phyloP scores from a whole-genome alignment of 2,888 invertebrate genomes.

The Cephonodes hylas region DNA sequence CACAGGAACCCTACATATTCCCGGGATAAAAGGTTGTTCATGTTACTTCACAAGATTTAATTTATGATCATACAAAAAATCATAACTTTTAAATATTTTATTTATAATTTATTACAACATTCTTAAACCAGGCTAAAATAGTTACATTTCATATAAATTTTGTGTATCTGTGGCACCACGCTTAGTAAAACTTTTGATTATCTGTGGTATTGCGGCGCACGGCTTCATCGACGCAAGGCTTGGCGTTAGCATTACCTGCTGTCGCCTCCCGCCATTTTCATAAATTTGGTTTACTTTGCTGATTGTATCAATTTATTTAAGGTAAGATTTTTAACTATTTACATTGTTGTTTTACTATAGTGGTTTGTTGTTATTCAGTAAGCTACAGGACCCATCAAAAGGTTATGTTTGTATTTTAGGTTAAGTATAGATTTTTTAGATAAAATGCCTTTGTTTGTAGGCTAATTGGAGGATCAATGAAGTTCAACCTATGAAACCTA shows the following conservation, averaged over 20 bases:
- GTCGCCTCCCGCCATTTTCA: slow-evolving; percentile 20
- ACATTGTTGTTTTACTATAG: background rate
- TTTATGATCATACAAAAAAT: too few species aligned
- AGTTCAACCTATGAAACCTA: too few species aligned
- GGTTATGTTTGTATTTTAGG: background rate
- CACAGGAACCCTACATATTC: too few species aligned
- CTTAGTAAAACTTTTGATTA: background rate
- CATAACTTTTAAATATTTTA: too few species aligned
- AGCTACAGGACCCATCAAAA: background rate
- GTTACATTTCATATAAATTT: too few species aligned
- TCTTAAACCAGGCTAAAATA: too few species aligned
- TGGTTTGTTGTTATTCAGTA: background rate
- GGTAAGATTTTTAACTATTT: background rate
- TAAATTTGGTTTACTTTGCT: background rate
- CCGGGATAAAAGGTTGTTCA: too few species aligned
- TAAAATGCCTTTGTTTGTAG: background rate
- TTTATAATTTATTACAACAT: too few species aligned
- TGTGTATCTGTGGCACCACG: background rate
- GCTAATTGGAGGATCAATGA: background rate
- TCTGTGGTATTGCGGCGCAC: slow-evolving; percentile 14
- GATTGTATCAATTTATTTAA: background rate
- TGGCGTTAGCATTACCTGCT: slow-evolving; percentile 25
- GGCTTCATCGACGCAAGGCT: slow-evolving; percentile 22
- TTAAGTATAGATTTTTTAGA: background rate
- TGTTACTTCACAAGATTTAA: too few species aligned